Conservation (phyloP, 2,797 vertebrate genomes). For the Galago senegalensis region DNA sequence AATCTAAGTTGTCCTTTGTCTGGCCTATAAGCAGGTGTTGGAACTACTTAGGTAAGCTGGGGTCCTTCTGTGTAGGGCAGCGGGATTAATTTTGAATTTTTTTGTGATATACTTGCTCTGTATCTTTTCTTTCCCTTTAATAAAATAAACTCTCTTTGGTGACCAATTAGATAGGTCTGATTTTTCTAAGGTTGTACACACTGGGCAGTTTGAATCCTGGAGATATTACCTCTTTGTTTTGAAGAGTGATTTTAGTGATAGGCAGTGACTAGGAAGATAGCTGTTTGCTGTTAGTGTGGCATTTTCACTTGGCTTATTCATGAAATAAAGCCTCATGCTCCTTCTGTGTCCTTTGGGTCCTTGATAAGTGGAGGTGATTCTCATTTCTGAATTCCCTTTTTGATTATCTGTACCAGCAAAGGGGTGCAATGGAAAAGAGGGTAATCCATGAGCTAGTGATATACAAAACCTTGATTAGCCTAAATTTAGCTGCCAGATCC, state of each 20-base stretch:
- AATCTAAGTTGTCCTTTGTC: slow-evolving; percentile 82
- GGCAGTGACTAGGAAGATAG: slow-evolving; percentile 35
- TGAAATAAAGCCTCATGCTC: slow-evolving; percentile 48
- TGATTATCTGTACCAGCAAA: slow-evolving; percentile 46
- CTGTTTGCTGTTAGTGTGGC: slow-evolving; percentile 62
- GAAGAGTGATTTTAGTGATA: slow-evolving; percentile 43
- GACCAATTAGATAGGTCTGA: slow-evolving; percentile 63
- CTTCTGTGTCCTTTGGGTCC: slow-evolving; percentile 56
- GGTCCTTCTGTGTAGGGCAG: slow-evolving; percentile 35
- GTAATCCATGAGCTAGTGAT: slow-evolving; percentile 37
- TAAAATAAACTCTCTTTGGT: slow-evolving; percentile 52
- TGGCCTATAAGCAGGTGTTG: slow-evolving; percentile 72
- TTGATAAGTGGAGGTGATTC: slow-evolving; percentile 54
- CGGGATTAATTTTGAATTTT: slow-evolving; percentile 50
- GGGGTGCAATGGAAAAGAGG: not conserved
- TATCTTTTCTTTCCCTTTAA: slow-evolving; percentile 56
- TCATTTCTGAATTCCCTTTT: slow-evolving; percentile 67
- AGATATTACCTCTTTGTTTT: slow-evolving; percentile 66
- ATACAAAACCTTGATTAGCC: slow-evolving; percentile 46
- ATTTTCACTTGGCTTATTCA: slow-evolving; percentile 54
- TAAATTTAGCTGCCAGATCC: slow-evolving; percentile 27
- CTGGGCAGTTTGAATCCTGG: slow-evolving; percentile 32
- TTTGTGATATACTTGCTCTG: slow-evolving; percentile 23
- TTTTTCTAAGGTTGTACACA: slow-evolving; percentile 50
- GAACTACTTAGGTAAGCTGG: slow-evolving; percentile 69